Percentiles rank a stretch among this genome's conserved stretches.
These are phyloP conservation scores for Prosopocoilus inquinatus DNA, from an alignment of 2,888 invertebrate species.

Conservation along the genomic window DNA sequence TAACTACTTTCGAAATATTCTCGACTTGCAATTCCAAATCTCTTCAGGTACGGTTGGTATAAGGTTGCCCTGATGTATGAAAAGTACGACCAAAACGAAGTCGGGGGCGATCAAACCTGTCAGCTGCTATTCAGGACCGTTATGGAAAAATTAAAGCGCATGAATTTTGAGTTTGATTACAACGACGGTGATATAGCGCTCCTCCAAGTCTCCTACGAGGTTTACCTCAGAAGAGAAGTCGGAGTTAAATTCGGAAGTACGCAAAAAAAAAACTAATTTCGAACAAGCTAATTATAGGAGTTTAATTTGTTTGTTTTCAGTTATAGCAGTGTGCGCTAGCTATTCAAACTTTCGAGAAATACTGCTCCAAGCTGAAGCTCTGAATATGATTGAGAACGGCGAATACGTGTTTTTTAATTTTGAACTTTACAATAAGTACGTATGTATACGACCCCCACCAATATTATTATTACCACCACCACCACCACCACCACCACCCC, in stretches of 20 bases:
- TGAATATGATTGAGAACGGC: slow-evolving; percentile 93
- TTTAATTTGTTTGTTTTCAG: slow-evolving; percentile 60
- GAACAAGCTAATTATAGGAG: too few relatives aligned
- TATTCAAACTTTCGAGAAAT: slow-evolving; percentile 87
- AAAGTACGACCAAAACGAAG: slow-evolving; percentile 64
- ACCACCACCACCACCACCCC: too few relatives aligned
- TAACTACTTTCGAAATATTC: background rate
- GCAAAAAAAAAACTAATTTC: slow-evolving; percentile 6
- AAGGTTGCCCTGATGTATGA: slow-evolving; percentile 75
- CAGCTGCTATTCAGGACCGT: slow-evolving; percentile 73
- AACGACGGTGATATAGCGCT: slow-evolving; percentile 63
- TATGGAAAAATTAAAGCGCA: slow-evolving; percentile 57
- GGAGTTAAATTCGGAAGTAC: slow-evolving; percentile 71
- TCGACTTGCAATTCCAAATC: background rate
- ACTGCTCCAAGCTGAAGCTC: slow-evolving; percentile 88
- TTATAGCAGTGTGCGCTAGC: slow-evolving; percentile 92
- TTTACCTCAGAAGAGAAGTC: slow-evolving; percentile 64
- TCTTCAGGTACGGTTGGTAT: slow-evolving; percentile 68
- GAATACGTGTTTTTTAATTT: slow-evolving; percentile 99
- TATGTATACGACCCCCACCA: slow-evolving; percentile 18
- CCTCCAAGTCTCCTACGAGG: slow-evolving; percentile 55
- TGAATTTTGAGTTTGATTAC: slow-evolving; percentile 48
- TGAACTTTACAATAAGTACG: slow-evolving; percentile 93
- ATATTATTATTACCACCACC: too few relatives aligned
- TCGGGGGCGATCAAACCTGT: slow-evolving; percentile 72